A percentile compares a stretch with the other conserved stretches of the same genome.
Evolutionary conservation across 2,797 vertebrate species (phyloP).

Genomic region (Melanotaenia boesemani): DNA sequence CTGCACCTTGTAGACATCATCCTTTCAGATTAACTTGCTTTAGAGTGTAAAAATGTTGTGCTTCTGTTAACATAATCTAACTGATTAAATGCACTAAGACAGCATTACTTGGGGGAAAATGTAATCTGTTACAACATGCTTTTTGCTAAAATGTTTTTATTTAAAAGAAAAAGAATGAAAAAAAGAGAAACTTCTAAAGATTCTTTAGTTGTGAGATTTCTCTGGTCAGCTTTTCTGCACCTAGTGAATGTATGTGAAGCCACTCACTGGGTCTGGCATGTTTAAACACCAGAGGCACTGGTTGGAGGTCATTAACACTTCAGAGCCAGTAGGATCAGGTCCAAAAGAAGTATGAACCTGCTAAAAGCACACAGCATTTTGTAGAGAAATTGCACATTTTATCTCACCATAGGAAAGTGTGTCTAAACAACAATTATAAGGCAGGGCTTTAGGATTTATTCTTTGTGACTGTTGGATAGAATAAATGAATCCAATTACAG

Average conservation of each 20-base stretch:
- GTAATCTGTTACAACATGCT: no score
- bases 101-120: no score
- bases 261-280: not conserved
- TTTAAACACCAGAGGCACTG: constrained; percentile 13
- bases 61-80: not conserved
- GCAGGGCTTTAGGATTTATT: not conserved
- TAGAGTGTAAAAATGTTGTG: not conserved
- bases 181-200: no score
- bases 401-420: no score
- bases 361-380: constrained; percentile 9
- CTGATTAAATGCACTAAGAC: no score
- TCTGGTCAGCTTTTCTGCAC: not conserved
- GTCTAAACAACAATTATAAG: not conserved
- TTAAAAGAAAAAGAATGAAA: no score
- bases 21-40: not conserved
- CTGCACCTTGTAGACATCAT: not conserved
- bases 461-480: not conserved
- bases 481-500: constrained; percentile 29
- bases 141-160: no score
- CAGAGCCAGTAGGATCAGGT: not conserved
- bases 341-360: not conserved
- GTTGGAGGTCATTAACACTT: constrained; percentile 6
- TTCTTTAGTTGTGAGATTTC: no score
- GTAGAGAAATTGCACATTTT: not conserved
- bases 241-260: not conserved